Conservation (phyloP, 2,113 vertebrate genomes). For the Chitala chitala region DNA sequence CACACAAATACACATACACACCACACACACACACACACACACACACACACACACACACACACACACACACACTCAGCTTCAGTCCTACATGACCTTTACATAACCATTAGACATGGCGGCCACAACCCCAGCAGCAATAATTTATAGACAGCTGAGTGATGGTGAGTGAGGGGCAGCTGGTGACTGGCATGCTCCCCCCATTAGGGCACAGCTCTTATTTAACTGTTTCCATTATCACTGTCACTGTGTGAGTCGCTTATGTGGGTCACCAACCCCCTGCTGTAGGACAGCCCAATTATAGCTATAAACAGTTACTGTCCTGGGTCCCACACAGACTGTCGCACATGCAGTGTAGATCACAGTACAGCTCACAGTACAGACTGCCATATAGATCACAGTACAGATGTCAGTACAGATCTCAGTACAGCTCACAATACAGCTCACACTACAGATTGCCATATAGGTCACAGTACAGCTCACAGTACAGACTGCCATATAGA, state of each 20-base stretch:
- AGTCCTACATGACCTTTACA: conserved; percentile 22
- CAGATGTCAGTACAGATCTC: no score
- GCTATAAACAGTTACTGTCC: conserved; percentile 9
- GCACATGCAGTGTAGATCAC: background rate
- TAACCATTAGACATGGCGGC: conserved; percentile 28
- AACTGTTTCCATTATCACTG: conserved; percentile 29
- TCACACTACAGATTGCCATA: no score
- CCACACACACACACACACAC: background rate
- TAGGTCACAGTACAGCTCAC: no score
- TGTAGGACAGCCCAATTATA: conserved; percentile 30
- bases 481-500: no score
- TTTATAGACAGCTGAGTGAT: conserved; percentile 26
- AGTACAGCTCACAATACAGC: no score
- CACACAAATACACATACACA: background rate
- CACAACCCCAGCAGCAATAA: conserved; percentile 32
- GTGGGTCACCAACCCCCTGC: background rate
- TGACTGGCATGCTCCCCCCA: no score
- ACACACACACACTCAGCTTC: background rate
- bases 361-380: background rate
- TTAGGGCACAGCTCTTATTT: conserved; percentile 30
- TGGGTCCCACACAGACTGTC: background rate
- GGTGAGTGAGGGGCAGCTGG: no score
- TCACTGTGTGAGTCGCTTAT: background rate
- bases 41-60: background rate
- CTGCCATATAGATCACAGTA: no score